phyloP scores from a whole-genome alignment of 2,888 invertebrate species.

The Aphidoletes aphidimyza region DNA sequence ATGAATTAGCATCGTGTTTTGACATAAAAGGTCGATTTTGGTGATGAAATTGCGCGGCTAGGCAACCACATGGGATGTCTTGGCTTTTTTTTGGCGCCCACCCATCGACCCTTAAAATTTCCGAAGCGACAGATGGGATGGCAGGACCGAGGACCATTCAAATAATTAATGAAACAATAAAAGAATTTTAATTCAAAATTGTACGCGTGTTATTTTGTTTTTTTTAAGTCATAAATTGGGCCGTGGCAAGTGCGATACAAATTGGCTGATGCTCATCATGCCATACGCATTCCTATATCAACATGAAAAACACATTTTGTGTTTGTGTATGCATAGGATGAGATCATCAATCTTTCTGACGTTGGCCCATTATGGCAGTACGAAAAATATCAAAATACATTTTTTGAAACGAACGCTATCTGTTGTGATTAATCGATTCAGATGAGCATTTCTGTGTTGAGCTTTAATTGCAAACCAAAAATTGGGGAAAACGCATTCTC shows the following conservation, averaged over 20 bases:
- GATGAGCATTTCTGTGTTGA: not conserved
- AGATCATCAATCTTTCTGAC: not conserved
- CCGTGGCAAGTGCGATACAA: not conserved
- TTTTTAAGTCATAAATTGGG: not conserved
- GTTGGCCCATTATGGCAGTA: not conserved
- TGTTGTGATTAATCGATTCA: constrained; percentile 48
- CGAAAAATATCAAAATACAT: not conserved
- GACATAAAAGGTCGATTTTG: no score
- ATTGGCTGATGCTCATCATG: no score
- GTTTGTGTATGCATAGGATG: not conserved
- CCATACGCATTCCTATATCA: no score
- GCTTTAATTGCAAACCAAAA: not conserved
- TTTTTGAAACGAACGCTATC: not conserved
- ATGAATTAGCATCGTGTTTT: no score
- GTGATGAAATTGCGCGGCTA: no score
- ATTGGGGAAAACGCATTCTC: no score
- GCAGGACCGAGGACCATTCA: not conserved
- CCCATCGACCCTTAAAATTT: not conserved
- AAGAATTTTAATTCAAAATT: constrained; percentile 32
- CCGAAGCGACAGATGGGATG: not conserved
- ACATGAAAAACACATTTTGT: not conserved
- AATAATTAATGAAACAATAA: constrained; percentile 33
- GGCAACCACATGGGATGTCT: not conserved
- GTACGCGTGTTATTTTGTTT: not conserved
- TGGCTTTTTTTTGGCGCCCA: no score